Conservation (phyloP, 2,113 vertebrate species). For the Alectura lathami region DNA sequence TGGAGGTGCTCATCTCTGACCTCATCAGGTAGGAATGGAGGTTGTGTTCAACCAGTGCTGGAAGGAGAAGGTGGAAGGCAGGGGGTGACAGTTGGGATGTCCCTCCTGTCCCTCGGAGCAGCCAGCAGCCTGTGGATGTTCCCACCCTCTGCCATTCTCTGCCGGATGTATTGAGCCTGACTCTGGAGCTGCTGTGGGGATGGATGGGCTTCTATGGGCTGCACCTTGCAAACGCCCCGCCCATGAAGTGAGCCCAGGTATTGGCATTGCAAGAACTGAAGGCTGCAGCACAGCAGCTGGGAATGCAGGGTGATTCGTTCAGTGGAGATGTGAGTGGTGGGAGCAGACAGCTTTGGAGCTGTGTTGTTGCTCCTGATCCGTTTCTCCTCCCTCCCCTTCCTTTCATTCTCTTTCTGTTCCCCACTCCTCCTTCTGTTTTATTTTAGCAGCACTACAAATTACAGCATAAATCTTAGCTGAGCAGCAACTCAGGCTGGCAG, state of each 20-base stretch:
- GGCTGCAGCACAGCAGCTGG: not conserved
- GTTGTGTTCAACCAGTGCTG: not conserved
- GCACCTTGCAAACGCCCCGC: fast-evolving
- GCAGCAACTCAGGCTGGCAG: not conserved
- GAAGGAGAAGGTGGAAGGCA: not conserved
- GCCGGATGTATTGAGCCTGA: not conserved
- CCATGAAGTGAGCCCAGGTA: not conserved
- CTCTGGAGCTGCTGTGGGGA: not conserved
- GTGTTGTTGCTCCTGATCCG: not conserved
- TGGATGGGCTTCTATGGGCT: not conserved
- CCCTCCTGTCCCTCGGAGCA: not conserved
- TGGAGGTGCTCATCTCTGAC: not conserved
- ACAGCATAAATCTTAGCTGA: constrained; percentile 30
- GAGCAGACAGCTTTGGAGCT: not conserved
- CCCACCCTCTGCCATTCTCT: not conserved
- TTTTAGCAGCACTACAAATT: constrained; percentile 29
- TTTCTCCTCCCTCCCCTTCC: not conserved
- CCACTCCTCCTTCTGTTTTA: not conserved
- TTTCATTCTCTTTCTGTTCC: not conserved
- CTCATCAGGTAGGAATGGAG: not conserved
- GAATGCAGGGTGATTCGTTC: not conserved
- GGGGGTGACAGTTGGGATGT: not conserved
- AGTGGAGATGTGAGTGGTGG: not conserved
- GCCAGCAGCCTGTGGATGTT: not conserved
- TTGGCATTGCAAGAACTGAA: not conserved